Base-by-base conservation (phyloP, 2,888 invertebrate genomes). In the Deilephila elpenor region DNA sequence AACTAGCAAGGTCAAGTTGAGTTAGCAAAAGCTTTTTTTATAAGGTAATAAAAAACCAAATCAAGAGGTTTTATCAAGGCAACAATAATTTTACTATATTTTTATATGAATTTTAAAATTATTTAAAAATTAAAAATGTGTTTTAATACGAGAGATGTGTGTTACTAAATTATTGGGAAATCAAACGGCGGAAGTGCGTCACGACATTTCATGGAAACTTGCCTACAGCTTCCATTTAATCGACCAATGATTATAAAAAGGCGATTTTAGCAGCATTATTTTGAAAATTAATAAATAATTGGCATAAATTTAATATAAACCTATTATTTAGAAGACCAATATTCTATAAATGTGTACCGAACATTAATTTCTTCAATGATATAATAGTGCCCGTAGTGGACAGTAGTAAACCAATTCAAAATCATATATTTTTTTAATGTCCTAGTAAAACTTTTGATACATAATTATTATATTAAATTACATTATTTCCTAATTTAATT, bases 1-100 rank as follows among this genome's bases (percentile, higher is more conserved):
- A 94, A 93, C 94, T 93, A 89, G 88, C 92, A 94, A 94, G 94
- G 94, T 94, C 94, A 94, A 94, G 93, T 93, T 95, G 93, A 95
- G 95, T 91, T 91, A 88, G 84, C 81, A 88, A 83, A 88, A 87
- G 90, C 90, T 91, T 92, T 91, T 91, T 87, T 85, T 85, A 83
- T 78, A 75, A 78, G 75, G 79, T 83, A 79, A 74, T 75, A 71
- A 78, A 81, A 80, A 76, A 78, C 62, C 51, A 64, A 70, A 74
- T 77, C 74, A 62, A 25, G 34, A 17, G 37, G 20, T 73, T 74
- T 17, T 73, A 77, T 75, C 75, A 74, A 7, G 74, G 60, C 59
- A 25, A 76, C 71, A 78, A 78, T 80, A 84, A 84, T 83, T 83
- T 79, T 78, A 76, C 79, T 85, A 88, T 88, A 86, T 86, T 86